Evolutionary conservation across 2,113 vertebrate species (phyloP).

Genomic region (Pseudorectes ferrugineus): DNA sequence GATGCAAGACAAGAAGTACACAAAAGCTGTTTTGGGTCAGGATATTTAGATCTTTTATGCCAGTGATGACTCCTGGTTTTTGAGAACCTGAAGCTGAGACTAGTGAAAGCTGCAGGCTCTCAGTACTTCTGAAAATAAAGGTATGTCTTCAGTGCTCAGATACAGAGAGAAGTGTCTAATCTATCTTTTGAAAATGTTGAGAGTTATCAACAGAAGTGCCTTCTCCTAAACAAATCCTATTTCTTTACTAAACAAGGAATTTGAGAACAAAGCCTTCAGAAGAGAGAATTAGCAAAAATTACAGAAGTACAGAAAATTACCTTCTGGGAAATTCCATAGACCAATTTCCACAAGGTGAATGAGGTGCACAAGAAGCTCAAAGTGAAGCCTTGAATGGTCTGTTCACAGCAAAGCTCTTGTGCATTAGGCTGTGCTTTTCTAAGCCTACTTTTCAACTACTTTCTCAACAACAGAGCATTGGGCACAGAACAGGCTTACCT

Average conservation of each 20-base stretch:
- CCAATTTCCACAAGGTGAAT: background rate
- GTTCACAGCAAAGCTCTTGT: background rate
- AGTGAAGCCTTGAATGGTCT: background rate
- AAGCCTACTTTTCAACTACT: background rate
- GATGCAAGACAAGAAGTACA: background rate
- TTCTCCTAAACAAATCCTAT: background rate
- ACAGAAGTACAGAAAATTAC: background rate
- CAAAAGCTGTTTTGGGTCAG: background rate
- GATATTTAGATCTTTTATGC: background rate
- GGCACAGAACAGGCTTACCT: background rate
- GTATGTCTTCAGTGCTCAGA: background rate
- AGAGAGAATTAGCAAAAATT: background rate
- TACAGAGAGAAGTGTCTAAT: background rate
- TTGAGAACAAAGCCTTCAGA: background rate
- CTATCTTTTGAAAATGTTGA: background rate
- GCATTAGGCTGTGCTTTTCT: background rate
- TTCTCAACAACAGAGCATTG: background rate
- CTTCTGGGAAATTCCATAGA: background rate
- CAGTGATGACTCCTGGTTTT: background rate
- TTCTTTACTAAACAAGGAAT: background rate
- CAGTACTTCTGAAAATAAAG: background rate
- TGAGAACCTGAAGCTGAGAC: background rate
- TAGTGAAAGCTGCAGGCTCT: background rate
- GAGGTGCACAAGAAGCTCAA: fast-evolving
- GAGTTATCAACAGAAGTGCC: background rate